phyloP scores from a whole-genome alignment of 2,113 vertebrate genomes.

The Benthochromis sp. region DNA sequence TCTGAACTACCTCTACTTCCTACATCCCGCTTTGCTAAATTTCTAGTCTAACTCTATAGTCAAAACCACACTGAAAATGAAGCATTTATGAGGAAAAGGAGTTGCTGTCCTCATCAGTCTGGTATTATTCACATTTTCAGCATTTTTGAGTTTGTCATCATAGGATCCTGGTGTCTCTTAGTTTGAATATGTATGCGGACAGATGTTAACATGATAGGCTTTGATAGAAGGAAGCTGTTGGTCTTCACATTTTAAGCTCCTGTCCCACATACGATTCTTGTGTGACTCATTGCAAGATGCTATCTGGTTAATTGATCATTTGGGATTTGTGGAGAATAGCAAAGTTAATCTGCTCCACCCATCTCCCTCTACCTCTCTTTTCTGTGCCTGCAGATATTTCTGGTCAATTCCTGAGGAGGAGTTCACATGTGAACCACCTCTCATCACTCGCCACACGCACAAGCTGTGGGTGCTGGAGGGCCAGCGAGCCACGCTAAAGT shows the following conservation, averaged over 20 bases:
- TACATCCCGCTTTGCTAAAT: fast-evolving
- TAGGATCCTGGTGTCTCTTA: neutral
- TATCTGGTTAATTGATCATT: constrained; percentile 1
- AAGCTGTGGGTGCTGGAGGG: constrained; percentile 87
- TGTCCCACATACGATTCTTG: neutral
- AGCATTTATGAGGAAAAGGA: constrained; percentile 11
- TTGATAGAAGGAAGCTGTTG: neutral
- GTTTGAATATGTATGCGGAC: neutral
- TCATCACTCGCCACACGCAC: constrained; percentile 88
- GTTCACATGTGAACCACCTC: constrained; percentile 86
- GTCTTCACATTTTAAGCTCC: neutral
- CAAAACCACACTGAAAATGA: neutral
- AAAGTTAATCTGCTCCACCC: neutral
- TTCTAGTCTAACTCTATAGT: constrained; percentile 59
- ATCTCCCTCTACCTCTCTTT: neutral
- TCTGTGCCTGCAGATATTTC: constrained; percentile 71
- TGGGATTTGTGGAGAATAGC: neutral
- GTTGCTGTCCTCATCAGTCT: neutral
- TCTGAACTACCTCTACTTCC: neutral
- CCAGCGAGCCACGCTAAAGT: constrained; percentile 81
- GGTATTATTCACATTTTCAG: neutral
- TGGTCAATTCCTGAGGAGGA: constrained; percentile 90
- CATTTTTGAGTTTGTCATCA: neutral
- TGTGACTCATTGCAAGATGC: neutral
- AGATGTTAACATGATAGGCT: neutral